These are phyloP conservation scores for Montipora sp. DNA, from an alignment of 64 coral and sea anemone genomes.

Conservation along the genomic window DNA sequence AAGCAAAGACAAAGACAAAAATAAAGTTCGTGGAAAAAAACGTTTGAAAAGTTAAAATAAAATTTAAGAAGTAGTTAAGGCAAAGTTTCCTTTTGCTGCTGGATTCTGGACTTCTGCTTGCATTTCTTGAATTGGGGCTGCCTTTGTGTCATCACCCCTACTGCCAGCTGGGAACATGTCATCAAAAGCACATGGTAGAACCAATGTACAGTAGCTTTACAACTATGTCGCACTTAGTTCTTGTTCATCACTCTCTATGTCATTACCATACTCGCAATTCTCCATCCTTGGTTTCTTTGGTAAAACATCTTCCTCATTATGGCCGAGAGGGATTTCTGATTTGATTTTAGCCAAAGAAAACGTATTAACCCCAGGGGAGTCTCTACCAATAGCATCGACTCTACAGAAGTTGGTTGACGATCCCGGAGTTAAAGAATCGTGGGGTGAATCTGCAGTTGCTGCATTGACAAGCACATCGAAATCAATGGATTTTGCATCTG, in stretches of 20 bases:
- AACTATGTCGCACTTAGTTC: not conserved
- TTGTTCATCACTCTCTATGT: not conserved
- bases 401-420: not conserved
- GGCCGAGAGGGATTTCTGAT: conserved; percentile 10
- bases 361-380: not conserved
- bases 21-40: no score
- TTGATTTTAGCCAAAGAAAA: conserved; percentile 52
- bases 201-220: not conserved
- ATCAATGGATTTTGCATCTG: conserved; percentile 53
- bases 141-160: no score
- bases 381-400: not conserved
- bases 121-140: no score
- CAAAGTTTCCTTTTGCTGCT: no score
- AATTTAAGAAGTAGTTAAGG: no score
- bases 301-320: not conserved
- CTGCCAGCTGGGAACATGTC: no score
- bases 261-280: not conserved
- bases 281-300: conserved; percentile 36
- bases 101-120: no score
- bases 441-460: not conserved
- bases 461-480: conserved; percentile 51
- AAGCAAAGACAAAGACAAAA: no score
- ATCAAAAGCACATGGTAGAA: no score
- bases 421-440: not conserved
- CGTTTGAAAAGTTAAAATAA: no score